Evolutionary conservation across 1,140 invertebrate genomes (phyloP), one percentile per base, ranked within the genome.

Genomic region (Whitmania pigra): DNA sequence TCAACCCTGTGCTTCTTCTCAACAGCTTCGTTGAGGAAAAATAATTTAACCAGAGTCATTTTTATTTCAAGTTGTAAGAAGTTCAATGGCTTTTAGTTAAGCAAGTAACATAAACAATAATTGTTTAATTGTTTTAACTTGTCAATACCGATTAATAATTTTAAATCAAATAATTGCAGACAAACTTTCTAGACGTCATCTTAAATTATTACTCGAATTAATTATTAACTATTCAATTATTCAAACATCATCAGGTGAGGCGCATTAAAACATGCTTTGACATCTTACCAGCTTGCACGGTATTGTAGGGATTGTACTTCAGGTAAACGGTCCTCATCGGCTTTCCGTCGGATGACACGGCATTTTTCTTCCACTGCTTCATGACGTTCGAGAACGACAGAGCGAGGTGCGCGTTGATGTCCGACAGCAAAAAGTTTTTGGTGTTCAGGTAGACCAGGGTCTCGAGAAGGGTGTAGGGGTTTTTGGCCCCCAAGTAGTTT

Each of bases 381-480:
- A 67, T 49, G 49, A 72, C 27, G 29, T 72, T 72, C 22, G 72
- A n/a, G 53, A 72, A 72, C n/a, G 72, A 68, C n/a, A 72, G 25
- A 29, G 17, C 53, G 40, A 72, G n/a, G 40, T 74, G 73, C 4
- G 27, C 13, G 4, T 74, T 55, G n/a, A 60, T 40, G 17, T 72
- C 53, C 17, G 43, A 36, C 11, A 74, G 31, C 36, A 27, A n/a
- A 36, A 74, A 72, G 53, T 74, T 73, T 40, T 73, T 72, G 27
- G 73, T 74, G 36, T 71, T 68, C 20, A 74, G 49, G 40, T 74
- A 74, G 27, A 74, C 13, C 17, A 74, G 29, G n/a, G 73, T 74
- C 20, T 29, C 53, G 20, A 74, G 36, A n/a, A 74, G 49, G 20
- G 71, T 25, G 25, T 74, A 69, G 5, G 74, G 69, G 36, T 53